These are phyloP conservation scores for Drosophila tanythrix DNA, from an alignment of 2,888 invertebrate genomes.

Conservation along the genomic window DNA sequence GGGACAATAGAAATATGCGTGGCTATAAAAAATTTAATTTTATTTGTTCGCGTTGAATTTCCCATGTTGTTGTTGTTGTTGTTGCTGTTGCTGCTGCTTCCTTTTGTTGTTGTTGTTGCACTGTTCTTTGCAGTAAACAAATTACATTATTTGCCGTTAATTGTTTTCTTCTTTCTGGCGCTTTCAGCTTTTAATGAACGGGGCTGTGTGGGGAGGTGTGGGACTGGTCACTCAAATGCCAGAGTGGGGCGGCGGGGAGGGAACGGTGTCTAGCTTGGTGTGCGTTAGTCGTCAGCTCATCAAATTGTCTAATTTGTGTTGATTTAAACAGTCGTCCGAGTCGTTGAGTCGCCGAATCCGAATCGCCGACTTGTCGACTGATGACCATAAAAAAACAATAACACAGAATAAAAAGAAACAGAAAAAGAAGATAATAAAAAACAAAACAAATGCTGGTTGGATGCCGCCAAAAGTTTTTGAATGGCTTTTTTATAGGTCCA, in stretches of 20 bases:
- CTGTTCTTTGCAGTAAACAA: constrained; percentile 59
- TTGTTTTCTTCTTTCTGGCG: constrained; percentile 50
- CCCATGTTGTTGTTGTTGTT: background rate
- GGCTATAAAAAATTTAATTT: constrained; percentile 56
- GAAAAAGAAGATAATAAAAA: background rate
- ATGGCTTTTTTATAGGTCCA: constrained; percentile 40
- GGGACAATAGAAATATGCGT: constrained; percentile 46
- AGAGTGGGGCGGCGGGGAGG: background rate
- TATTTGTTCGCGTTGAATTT: constrained; percentile 35
- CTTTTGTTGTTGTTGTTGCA: background rate
- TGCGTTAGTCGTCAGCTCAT: constrained; percentile 52
- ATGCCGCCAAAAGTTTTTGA: constrained; percentile 18
- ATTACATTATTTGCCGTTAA: constrained; percentile 70
- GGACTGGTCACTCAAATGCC: background rate
- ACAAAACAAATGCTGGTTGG: constrained; percentile 5
- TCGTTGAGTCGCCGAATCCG: constrained; percentile 19
- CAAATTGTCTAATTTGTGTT: constrained; percentile 71
- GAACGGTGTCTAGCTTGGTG: background rate
- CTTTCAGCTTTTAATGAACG: constrained; percentile 35
- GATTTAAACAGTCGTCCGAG: constrained; percentile 64
- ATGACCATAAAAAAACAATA: constrained; percentile 22
- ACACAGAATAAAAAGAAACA: background rate
- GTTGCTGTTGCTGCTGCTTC: background rate
- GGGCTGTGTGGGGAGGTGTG: background rate
- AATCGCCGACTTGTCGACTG: background rate